These are phyloP conservation scores for Pangasius krempfi DNA, from an alignment of 2,797 vertebrate species.

Conservation along the genomic window DNA sequence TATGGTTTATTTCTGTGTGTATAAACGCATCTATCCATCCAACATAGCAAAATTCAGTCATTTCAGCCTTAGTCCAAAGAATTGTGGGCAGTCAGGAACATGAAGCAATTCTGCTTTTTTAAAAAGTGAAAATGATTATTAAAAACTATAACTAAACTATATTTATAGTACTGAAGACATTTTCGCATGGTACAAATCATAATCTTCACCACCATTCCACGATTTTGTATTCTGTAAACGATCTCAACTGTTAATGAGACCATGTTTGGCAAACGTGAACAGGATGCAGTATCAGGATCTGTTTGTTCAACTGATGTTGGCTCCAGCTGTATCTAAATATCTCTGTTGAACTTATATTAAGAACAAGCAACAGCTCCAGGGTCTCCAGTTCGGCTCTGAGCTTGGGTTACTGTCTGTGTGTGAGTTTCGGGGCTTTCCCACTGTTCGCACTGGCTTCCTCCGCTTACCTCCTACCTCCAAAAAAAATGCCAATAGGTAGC, in stretches of 20 bases:
- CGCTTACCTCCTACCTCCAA: background rate
- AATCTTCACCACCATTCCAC: background rate
- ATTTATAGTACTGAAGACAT: background rate
- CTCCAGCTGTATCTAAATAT: background rate
- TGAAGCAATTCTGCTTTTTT: background rate
- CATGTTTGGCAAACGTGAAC: background rate
- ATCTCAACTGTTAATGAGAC: background rate
- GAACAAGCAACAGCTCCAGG: background rate
- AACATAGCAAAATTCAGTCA: background rate
- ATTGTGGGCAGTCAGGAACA: background rate
- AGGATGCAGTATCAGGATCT: background rate
- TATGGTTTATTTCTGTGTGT: background rate
- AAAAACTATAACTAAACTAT: no score
- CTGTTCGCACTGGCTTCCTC: background rate
- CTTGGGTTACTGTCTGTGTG: background rate
- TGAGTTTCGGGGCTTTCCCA: background rate
- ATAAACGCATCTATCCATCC: background rate
- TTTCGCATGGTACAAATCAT: background rate
- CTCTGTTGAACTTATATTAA: background rate
- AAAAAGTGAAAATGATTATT: background rate
- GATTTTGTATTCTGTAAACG: background rate
- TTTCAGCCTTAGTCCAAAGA: slow-evolving; percentile 21
- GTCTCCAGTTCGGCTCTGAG: background rate
- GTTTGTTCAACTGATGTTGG: background rate
- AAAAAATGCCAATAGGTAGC: background rate